Evolutionary conservation across 2,797 vertebrate genomes (phyloP).

Genomic region (Euthynnus affinis): DNA sequence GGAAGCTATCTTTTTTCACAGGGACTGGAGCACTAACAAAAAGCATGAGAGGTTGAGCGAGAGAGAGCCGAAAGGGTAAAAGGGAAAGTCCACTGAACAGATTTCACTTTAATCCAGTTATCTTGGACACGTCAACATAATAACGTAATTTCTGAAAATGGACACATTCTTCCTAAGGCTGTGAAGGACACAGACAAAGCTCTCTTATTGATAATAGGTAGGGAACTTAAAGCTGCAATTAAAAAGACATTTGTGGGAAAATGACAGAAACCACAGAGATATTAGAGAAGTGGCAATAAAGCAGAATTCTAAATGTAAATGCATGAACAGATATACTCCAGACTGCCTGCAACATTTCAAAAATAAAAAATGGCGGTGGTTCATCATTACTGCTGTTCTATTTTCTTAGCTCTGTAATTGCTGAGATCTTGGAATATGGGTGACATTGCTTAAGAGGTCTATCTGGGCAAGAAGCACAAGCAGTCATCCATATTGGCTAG

Average conservation of each 20-base stretch:
- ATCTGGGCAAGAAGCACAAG: neutral
- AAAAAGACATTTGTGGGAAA: conserved; percentile 19
- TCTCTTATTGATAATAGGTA: neutral
- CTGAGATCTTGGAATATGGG: neutral
- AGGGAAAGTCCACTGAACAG: conserved; percentile 68
- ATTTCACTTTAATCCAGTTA: conserved; percentile 50
- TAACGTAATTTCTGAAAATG: neutral
- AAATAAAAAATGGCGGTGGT: neutral
- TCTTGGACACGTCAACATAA: conserved; percentile 22
- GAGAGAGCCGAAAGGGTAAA: conserved; percentile 13
- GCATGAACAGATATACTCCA: neutral
- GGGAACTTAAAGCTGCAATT: conserved; percentile 1
- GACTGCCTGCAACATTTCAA: neutral
- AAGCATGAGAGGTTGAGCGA: conserved; percentile 23
- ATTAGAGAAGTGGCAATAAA: neutral
- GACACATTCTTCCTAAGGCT: neutral
- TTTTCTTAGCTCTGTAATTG: neutral
- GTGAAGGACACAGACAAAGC: neutral
- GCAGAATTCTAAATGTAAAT: neutral
- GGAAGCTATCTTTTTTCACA: conserved; percentile 64
- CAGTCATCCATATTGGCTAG: neutral
- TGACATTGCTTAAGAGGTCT: neutral
- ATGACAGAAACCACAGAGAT: neutral
- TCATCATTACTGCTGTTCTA: neutral
- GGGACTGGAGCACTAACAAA: conserved; percentile 61